Evolutionary conservation across 2,888 invertebrate genomes (phyloP), one percentile per base, ranked within the genome.

Genomic region (Lochmaea crataegi): DNA sequence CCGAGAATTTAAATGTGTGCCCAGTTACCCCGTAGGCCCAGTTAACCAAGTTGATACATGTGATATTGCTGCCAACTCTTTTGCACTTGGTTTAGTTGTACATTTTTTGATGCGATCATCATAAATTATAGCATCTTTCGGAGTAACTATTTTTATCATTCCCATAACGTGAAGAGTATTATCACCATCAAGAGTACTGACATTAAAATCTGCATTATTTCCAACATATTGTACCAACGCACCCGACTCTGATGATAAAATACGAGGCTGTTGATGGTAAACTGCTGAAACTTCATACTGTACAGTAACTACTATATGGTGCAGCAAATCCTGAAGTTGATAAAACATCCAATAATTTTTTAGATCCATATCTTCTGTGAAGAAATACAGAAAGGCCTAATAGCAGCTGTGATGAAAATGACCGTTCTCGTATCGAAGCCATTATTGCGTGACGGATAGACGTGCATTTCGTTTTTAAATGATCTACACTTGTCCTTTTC

Each of bases 171-270:
- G 83, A 68, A 83, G 72, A 11, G 83, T 81, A 65, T 82, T 82
- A 73, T n/a, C 18, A 67, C 80, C 80, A 57, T 82, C 81, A 32
- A 83, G 42, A 2, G 83, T 82, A 73, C 78, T 48, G 11, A 82
- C 81, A 82, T 84, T 83, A 41, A 82, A 78, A 78, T 83, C 82
- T 66, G 82, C 80, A 79, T 83, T 83, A 71, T 82, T 81, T 68
- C 75, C 79, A 76, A 76, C 80, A 73, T 81, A 80, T 76, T 83
- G 82, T 77, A 82, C 63, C 74, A 82, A 65, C 70, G 80, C 80
- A 77, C 79, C 82, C 32, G 69, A 75, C 79, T 83, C 81, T 81
- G 83, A 79, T 80, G 79, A 61, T 81, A 82, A 77, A 81, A 84
- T 81, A 81, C 78, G 81, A 83, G 82, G 82, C 66, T 79, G 78